Conservation (phyloP, 2,888 invertebrate genomes). For the Drosophila kambysellisi region DNA sequence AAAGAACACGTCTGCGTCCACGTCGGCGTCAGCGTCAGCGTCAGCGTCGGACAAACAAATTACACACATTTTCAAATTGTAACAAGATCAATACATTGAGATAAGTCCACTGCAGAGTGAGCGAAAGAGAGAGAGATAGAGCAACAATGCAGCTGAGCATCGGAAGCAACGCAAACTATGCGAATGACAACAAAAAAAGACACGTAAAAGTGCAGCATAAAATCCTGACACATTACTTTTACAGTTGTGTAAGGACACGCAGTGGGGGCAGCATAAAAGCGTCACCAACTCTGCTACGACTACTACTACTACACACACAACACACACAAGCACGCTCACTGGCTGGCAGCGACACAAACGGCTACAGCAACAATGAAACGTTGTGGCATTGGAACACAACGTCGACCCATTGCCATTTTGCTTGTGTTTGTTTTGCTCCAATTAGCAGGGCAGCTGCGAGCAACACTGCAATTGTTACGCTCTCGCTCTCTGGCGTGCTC, state of each 20-base stretch:
- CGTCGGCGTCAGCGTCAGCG: conserved; percentile 21
- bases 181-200: conserved; percentile 8
- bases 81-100: conserved; percentile 69
- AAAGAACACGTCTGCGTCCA: conserved; percentile 25
- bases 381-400: conserved; percentile 65
- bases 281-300: conserved; percentile 40
- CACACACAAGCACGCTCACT: background rate
- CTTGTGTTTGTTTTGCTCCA: conserved; percentile 79
- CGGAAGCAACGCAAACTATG: conserved; percentile 16
- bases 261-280: conserved; percentile 42
- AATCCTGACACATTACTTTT: conserved; percentile 82
- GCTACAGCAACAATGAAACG: conserved; percentile 67
- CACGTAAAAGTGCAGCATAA: conserved; percentile 54
- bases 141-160: conserved; percentile 16
- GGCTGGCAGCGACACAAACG: conserved; percentile 7
- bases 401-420: conserved; percentile 73
- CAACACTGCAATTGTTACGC: conserved; percentile 21
- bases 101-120: conserved; percentile 36
- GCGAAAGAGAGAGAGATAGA: conserved; percentile 17
- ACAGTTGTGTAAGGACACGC: conserved; percentile 81
- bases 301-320: conserved; percentile 43
- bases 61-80: conserved; percentile 65
- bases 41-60: conserved; percentile 67
- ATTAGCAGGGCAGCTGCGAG: conserved; percentile 61
- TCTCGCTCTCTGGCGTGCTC: conserved; percentile 8